Evolutionary conservation across 2,113 vertebrate genomes (phyloP).

Genomic region (Crotalus helleri): DNA sequence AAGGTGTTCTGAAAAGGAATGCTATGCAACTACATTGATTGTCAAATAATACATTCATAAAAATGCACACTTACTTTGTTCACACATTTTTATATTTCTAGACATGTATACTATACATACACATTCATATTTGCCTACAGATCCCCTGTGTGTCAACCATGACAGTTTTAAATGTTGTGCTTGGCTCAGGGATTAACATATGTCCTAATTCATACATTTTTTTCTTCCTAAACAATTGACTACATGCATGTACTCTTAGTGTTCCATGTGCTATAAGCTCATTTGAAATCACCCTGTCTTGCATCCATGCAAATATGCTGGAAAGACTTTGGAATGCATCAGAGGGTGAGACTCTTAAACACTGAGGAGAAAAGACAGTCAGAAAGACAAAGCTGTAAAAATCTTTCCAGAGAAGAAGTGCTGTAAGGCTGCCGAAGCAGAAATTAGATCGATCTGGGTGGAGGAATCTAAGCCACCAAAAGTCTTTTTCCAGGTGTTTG

Average conservation of each 20-base stretch:
- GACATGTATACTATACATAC: rapidly evolving
- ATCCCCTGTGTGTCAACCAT: rapidly evolving
- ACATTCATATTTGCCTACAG: neutral
- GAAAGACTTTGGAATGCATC: conserved; percentile 33
- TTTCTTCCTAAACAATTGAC: neutral
- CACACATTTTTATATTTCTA: rapidly evolving
- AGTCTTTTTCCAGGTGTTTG: neutral
- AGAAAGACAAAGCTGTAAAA: neutral
- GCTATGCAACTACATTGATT: neutral
- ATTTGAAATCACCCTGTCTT: neutral
- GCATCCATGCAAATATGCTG: conserved; percentile 24
- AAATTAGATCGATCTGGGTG: conserved; percentile 1
- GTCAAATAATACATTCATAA: neutral
- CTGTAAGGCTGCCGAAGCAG: conserved; percentile 28
- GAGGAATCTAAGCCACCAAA: conserved; percentile 14
- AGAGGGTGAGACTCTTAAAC: conserved; percentile 31
- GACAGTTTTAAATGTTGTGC: neutral
- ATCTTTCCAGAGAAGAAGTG: conserved; percentile 29
- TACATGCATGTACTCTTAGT: rapidly evolving
- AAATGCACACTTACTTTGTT: neutral
- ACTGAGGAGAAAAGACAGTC: conserved; percentile 23
- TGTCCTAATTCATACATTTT: rapidly evolving
- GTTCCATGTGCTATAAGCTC: neutral
- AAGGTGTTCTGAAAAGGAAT: neutral
- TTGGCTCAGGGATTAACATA: neutral